Evolutionary conservation across 2,888 invertebrate genomes (phyloP).

Genomic region (Cosmopolites sordidus): DNA sequence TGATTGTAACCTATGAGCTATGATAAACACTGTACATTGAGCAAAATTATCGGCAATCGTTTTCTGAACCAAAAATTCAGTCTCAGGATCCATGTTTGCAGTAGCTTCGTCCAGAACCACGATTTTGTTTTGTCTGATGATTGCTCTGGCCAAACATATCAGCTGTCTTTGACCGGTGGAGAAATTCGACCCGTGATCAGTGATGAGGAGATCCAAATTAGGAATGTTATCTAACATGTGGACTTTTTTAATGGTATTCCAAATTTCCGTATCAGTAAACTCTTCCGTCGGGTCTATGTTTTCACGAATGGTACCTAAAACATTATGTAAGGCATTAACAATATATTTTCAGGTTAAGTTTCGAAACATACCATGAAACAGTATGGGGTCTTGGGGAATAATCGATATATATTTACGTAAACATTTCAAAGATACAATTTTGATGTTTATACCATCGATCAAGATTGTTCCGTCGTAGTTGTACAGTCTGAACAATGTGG

Average conservation of each 20-base stretch:
- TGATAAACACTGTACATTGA: constrained; percentile 54
- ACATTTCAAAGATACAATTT: constrained; percentile 48
- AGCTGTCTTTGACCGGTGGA: constrained; percentile 53
- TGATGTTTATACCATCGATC: constrained; percentile 37
- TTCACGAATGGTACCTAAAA: constrained; percentile 52
- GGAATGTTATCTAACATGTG: constrained; percentile 42
- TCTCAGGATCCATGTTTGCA: constrained; percentile 54
- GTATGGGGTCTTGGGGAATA: constrained; percentile 53
- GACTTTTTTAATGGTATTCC: constrained; percentile 43
- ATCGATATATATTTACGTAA: constrained; percentile 52
- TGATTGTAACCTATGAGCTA: constrained; percentile 47
- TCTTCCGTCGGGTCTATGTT: constrained; percentile 37
- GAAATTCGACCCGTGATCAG: constrained; percentile 33
- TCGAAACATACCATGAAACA: constrained; percentile 52
- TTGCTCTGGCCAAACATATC: constrained; percentile 55
- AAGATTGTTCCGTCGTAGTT: constrained; percentile 71
- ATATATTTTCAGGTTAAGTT: background rate
- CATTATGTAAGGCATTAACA: background rate
- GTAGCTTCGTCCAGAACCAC: constrained; percentile 57
- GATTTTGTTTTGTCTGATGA: constrained; percentile 51
- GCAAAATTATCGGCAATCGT: constrained; percentile 53
- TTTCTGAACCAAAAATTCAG: constrained; percentile 53
- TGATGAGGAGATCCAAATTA: constrained; percentile 33
- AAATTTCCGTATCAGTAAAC: constrained; percentile 38
- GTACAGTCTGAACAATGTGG: constrained; percentile 72